Base-by-base conservation (phyloP, 2,113 vertebrate genomes). In the human region DNA sequence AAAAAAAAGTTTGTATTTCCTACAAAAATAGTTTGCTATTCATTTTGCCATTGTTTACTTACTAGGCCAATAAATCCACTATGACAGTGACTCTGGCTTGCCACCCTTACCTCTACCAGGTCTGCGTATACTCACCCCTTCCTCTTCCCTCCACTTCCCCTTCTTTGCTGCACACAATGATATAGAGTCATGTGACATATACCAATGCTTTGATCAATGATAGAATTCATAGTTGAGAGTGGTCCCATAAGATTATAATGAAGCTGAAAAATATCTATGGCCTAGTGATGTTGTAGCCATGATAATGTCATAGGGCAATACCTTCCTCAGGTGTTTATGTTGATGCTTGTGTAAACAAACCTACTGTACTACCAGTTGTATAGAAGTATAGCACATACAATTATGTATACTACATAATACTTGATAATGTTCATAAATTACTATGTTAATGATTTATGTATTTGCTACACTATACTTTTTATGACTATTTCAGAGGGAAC, bases 41-140 rank as follows among this genome's bases (percentile, higher is more conserved):
- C 61, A 64, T 30, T 30, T 64, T 64, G 12, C 61, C 61, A 48
- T 35, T 55, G 3, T 61, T 94, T 50, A 17, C 20, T 18, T 20
- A 40, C 27, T 32, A 10, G 38, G 52, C 48, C 12, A 64, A 2
- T 6, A 16, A 38, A 4, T 59, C 43, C 40, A 50, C 8, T 43
- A 1, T 30, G 17, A 32, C 8, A 52, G 6, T 40, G 8, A 52
- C 1, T 64, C 72, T 78, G 30, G 35, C 14, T 68, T 20, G 0
- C 5, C 0, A 8, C 22, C 0, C 0, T n/a, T 59, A 16, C 55
- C 11, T 83, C 30, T 10, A 45, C 14, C 18, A 40, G 18, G 18
- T 70, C 43, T 80, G 27, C 32, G 1, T 16, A 22, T 18, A 27
- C 64, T 95, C 10, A 50, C 11, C 52, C 23, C 13, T 72, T 32